A percentile compares a stretch with the other conserved stretches of the same genome.
Evolutionary conservation across 2,888 invertebrate genomes (phyloP).

Genomic region (Liopterus haemorrhoidalis): DNA sequence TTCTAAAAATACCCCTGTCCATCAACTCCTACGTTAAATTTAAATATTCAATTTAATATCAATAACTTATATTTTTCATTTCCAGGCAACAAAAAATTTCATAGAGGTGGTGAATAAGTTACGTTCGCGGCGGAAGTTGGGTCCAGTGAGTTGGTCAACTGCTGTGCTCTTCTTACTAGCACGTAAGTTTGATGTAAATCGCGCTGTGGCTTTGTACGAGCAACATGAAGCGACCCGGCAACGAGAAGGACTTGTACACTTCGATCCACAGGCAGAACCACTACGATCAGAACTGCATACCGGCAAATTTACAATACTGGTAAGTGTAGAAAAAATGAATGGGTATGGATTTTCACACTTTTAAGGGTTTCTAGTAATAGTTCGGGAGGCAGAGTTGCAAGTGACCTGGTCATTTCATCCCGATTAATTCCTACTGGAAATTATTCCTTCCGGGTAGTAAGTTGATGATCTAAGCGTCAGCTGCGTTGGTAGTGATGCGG

Average conservation of each 20-base stretch:
- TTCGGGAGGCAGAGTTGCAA: background rate
- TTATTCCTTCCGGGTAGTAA: no score
- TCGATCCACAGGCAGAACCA: conserved; percentile 78
- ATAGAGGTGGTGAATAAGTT: conserved; percentile 66
- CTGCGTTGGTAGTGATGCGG: no score
- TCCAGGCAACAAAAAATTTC: conserved; percentile 76
- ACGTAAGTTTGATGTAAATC: conserved; percentile 86
- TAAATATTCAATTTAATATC: conserved; percentile 7
- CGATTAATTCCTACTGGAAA: no score
- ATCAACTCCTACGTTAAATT: background rate
- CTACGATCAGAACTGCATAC: conserved; percentile 81
- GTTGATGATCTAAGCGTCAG: no score
- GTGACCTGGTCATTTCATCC: no score
- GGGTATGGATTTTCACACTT: background rate
- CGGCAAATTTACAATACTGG: conserved; percentile 94
- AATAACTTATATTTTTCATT: conserved; percentile 33
- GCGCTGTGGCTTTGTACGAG: conserved; percentile 86
- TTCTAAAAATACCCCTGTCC: no score
- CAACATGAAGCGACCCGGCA: conserved; percentile 86
- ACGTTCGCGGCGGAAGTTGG: conserved; percentile 50
- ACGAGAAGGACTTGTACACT: conserved; percentile 76
- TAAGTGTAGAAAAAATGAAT: conserved; percentile 47
- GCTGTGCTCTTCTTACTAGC: conserved; percentile 90
- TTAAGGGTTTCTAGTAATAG: background rate
- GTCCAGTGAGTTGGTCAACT: conserved; percentile 73